Base-by-base conservation (phyloP, 2,797 vertebrate species). In the Tokudaia tokunoshimensis region DNA sequence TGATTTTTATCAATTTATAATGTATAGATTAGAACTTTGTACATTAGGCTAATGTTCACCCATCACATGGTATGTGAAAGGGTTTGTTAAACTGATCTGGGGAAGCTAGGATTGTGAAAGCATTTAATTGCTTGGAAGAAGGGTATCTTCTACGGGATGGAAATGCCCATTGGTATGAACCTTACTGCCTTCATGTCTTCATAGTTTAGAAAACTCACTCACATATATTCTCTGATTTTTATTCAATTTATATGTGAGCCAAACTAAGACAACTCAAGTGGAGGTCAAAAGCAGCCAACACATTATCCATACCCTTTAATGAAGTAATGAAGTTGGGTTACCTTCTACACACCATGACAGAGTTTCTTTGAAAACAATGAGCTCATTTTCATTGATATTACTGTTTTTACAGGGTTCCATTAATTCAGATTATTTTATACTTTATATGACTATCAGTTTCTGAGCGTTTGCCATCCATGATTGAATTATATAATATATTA, bases 301-400 rank as follows among this genome's bases (percentile, higher is more conserved):
- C 11, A 13, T n/a, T 34, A 89, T 41, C 50, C 72, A 1, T 75
- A 79, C 52, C 57, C 34, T 92, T 94, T 88, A 31, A 80, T 96
- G 79, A 85, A 15, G 52, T 87, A 65, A 6, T 34, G 59, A 93
- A 85, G 70, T 75, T 65, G 37, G 59, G 15, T 24, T 13, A 61
- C 72, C 70, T 78, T 96, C 74, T 59, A 72, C 34, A 87, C 78
- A 92, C 29, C 78, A 3, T 34, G 20, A 44, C 41, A 70, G 61
- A 87, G 76, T 94, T 89, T 92, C 75, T 92, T 91, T 94, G 76
- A 74, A 91, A 93, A 44, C 3, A 81, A 10, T 79, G 44, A 81
- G 5, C 87, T 81, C n/a, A 65, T 89, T 94, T 92, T 11, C 75
- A 94, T 94, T 86, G 55, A 79, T 72, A 79, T 57, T 88, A 1